phyloP scores from a whole-genome alignment of 2,797 vertebrate species.

The Pangasius mekongensis region DNA sequence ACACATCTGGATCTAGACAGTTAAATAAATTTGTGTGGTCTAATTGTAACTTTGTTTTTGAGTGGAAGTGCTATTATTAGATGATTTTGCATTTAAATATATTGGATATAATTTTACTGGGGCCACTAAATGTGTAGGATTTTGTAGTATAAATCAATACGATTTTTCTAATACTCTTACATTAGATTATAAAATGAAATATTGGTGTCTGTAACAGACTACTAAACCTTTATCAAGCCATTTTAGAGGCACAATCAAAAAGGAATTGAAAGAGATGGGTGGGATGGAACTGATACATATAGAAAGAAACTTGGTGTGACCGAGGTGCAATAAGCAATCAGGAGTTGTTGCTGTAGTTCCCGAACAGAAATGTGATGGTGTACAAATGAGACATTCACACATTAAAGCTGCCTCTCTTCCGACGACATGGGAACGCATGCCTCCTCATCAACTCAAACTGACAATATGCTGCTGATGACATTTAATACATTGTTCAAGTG shows the following conservation, averaged over 20 bases:
- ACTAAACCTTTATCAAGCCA: background rate
- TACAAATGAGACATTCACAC: constrained; percentile 34
- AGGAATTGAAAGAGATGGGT: background rate
- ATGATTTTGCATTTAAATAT: background rate
- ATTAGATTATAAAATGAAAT: background rate
- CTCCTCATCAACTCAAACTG: constrained; percentile 12
- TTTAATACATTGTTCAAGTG: constrained; percentile 38
- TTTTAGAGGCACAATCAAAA: background rate
- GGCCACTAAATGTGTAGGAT: too few species aligned
- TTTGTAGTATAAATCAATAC: background rate
- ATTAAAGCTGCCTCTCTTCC: constrained; percentile 14
- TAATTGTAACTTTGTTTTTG: background rate
- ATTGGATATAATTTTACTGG: background rate
- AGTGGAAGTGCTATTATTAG: background rate
- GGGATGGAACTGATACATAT: background rate
- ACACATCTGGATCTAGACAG: background rate
- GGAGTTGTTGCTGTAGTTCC: constrained; percentile 1
- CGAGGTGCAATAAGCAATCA: constrained; percentile 32
- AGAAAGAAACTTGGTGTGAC: constrained; percentile 1
- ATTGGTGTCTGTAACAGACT: background rate
- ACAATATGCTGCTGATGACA: constrained; percentile 44
- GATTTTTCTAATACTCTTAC: too few species aligned
- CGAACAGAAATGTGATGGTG: constrained; percentile 1
- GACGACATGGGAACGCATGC: background rate
- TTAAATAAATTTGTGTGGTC: background rate